Conservation (phyloP, 1,140 invertebrate genomes). For the Leptinotarsa undecemlineata region DNA sequence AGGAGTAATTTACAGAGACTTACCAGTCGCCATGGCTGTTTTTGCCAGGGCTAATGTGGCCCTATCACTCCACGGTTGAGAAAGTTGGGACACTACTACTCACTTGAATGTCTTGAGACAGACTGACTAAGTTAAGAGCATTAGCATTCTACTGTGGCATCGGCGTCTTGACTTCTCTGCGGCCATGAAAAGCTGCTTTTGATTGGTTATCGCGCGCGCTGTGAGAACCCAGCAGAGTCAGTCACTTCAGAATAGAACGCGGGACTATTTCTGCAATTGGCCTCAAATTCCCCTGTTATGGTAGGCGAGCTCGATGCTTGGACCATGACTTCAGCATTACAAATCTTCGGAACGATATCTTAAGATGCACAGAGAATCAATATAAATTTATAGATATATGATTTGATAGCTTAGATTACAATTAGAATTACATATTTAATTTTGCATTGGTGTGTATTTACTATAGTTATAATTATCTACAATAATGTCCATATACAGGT, state of each 20-base stretch:
- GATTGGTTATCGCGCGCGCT: conserved; percentile 36
- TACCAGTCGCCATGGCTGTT: conserved; percentile 47
- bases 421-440: too few species aligned
- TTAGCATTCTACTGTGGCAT: neutral
- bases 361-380: neutral
- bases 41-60: conserved; percentile 44
- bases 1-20: conserved; percentile 31
- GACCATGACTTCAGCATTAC: conserved; percentile 21
- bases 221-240: conserved; percentile 38
- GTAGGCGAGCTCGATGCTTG: conserved; percentile 18
- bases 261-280: conserved; percentile 14
- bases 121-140: conserved; percentile 43
- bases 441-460: too few species aligned
- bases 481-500: too few species aligned
- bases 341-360: neutral
- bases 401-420: too few species aligned
- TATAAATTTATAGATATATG: neutral
- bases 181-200: conserved; percentile 37
- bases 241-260: conserved; percentile 25
- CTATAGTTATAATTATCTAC: too few species aligned
- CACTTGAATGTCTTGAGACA: conserved; percentile 45
- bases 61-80: conserved; percentile 42
- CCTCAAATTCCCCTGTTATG: conserved; percentile 20
- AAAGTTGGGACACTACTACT: conserved; percentile 43
- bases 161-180: conserved; percentile 38